These are phyloP conservation scores for Calliphora vicina DNA, from an alignment of 1,140 invertebrate species.

Conservation along the genomic window DNA sequence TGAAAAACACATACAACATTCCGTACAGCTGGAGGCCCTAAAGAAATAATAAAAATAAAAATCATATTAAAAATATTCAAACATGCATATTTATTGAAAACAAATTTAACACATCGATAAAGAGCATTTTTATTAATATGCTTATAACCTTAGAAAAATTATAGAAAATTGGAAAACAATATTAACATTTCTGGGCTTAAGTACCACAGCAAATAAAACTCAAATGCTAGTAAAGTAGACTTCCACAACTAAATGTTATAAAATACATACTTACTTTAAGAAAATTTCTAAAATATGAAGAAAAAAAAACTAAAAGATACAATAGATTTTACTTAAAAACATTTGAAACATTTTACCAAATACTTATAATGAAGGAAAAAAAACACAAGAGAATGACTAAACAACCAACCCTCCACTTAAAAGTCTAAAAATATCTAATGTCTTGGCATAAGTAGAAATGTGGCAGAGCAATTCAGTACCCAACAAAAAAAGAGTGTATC, in stretches of 20 bases:
- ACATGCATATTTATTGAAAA: neutral
- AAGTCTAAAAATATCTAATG: neutral
- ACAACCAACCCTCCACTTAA: neutral
- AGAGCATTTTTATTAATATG: neutral
- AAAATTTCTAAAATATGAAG: neutral
- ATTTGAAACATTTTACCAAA: neutral
- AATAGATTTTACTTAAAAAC: neutral
- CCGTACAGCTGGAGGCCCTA: neutral
- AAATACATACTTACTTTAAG: neutral
- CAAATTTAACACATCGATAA: constrained; percentile 15
- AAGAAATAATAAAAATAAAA: neutral
- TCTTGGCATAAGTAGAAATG: neutral
- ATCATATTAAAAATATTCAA: neutral
- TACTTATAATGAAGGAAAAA: neutral
- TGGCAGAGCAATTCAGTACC: neutral
- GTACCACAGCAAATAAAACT: neutral
- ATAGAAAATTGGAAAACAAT: neutral
- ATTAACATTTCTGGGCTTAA: neutral
- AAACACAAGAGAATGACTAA: neutral
- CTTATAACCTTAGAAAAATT: neutral
- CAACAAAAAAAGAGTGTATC: too few species aligned
- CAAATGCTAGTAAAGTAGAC: neutral
- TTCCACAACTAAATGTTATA: neutral
- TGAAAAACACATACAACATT: neutral
- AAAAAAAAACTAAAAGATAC: neutral